Evolutionary conservation across 2,888 invertebrate species (phyloP).

Genomic region (Netelia virgata): DNA sequence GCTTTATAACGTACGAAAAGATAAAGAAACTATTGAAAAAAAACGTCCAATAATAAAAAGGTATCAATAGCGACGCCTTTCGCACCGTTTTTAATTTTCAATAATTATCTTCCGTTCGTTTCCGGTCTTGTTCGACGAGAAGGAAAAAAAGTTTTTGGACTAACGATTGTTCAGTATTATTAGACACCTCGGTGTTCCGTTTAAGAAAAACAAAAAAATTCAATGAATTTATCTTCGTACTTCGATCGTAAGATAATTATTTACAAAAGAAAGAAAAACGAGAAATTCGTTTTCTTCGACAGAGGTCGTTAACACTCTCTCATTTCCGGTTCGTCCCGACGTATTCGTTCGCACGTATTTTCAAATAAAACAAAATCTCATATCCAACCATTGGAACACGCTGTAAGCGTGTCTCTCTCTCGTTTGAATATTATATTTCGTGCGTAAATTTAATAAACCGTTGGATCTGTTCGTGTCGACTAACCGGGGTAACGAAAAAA

Average conservation of each 20-base stretch:
- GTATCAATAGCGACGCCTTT: slow-evolving; percentile 27
- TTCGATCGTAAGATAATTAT: slow-evolving; percentile 11
- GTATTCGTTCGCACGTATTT: background rate
- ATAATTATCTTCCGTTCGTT: slow-evolving; percentile 21
- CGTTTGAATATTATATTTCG: slow-evolving; percentile 29
- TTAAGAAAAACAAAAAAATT: slow-evolving; percentile 5
- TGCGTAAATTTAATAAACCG: slow-evolving; percentile 14
- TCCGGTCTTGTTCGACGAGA: background rate
- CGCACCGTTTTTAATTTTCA: slow-evolving; percentile 11
- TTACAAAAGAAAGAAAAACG: background rate
- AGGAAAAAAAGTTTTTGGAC: background rate
- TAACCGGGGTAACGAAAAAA: background rate
- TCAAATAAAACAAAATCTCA: background rate
- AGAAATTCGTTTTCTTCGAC: background rate
- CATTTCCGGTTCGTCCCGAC: slow-evolving; percentile 23
- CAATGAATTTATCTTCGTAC: slow-evolving; percentile 20
- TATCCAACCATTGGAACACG: background rate
- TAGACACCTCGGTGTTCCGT: slow-evolving; percentile 33
- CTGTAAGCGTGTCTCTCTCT: slow-evolving; percentile 41
- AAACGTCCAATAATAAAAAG: slow-evolving; percentile 58
- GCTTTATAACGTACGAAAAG: slow-evolving; percentile 42
- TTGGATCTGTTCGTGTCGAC: no score
- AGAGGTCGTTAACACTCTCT: slow-evolving; percentile 14
- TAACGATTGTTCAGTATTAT: slow-evolving; percentile 48
- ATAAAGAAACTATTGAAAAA: slow-evolving; percentile 37